These are phyloP conservation scores for Hexactinellida sp. DNA, from an alignment of 37 sponge, comb jelly and placozoan species.

Conservation along the genomic window DNA sequence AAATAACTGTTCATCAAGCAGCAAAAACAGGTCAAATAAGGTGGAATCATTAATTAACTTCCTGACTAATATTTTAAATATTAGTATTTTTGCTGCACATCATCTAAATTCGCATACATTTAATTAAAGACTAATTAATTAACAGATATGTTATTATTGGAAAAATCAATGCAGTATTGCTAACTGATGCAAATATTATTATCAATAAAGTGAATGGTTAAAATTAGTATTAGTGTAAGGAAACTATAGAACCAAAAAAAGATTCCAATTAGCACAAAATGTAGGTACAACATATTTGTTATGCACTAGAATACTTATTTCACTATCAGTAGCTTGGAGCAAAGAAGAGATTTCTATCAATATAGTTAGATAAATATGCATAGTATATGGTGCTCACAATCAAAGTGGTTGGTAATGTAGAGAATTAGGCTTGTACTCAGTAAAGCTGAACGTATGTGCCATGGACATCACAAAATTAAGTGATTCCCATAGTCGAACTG, in stretches of 20 bases:
- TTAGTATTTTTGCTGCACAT: too few species aligned
- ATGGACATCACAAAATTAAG: not conserved
- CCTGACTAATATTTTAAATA: too few species aligned
- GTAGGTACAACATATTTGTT: not conserved
- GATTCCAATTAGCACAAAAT: not conserved
- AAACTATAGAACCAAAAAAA: not conserved
- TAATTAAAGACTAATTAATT: too few species aligned
- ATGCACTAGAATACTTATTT: not conserved
- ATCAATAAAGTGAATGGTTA: not conserved
- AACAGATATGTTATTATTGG: not conserved
- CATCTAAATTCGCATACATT: too few species aligned
- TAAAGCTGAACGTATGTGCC: not conserved
- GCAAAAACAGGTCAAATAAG: too few species aligned
- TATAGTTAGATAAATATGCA: not conserved
- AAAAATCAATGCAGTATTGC: not conserved
- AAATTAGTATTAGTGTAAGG: not conserved
- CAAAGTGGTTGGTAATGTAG: not conserved
- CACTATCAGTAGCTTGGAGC: not conserved
- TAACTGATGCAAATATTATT: not conserved
- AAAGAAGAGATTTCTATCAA: not conserved
- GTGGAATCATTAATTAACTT: too few species aligned
- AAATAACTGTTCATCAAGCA: too few species aligned
- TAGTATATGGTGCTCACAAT: not conserved
- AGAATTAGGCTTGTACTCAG: not conserved
- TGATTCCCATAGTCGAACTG: not conserved